Conservation (phyloP, 53 echinoderm and acorn worm genomes). For the Echinarachnius parma region DNA sequence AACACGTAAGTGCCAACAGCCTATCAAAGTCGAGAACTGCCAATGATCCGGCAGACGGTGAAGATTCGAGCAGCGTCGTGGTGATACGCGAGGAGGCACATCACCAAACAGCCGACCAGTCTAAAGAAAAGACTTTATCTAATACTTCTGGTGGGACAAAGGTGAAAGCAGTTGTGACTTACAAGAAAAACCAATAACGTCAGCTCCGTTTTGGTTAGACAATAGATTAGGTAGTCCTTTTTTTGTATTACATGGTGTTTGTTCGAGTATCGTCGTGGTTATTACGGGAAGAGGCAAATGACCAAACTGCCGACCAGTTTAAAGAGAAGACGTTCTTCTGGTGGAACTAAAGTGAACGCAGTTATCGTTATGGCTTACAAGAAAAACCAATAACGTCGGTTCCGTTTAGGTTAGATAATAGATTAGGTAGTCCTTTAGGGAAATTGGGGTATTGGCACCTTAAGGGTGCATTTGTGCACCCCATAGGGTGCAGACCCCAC, state of each 20-base stretch:
- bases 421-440: too few relatives aligned
- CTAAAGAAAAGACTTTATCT: not conserved
- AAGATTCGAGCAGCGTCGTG: conserved; percentile 5
- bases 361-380: conserved; percentile 35
- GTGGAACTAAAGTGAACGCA: conserved; percentile 19
- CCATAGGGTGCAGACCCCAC: too few relatives aligned
- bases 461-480: too few relatives aligned
- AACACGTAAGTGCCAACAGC: conserved; percentile 1
- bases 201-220: too few relatives aligned
- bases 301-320: not conserved
- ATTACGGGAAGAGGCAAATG: not conserved
- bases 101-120: not conserved
- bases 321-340: not conserved
- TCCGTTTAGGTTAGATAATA: too few relatives aligned
- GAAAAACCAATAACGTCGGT: conserved; percentile 16
- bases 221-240: too few relatives aligned
- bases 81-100: conserved; percentile 5
- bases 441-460: too few relatives aligned
- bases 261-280: conserved; percentile 6
- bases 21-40: not conserved
- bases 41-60: not conserved
- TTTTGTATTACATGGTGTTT: too few relatives aligned
- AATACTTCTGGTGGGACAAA: conserved; percentile 10
- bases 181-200: conserved; percentile 25
- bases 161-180: conserved; percentile 27